Base-by-base conservation (phyloP, 2,113 vertebrate genomes). In the Nycticebus coucang region DNA sequence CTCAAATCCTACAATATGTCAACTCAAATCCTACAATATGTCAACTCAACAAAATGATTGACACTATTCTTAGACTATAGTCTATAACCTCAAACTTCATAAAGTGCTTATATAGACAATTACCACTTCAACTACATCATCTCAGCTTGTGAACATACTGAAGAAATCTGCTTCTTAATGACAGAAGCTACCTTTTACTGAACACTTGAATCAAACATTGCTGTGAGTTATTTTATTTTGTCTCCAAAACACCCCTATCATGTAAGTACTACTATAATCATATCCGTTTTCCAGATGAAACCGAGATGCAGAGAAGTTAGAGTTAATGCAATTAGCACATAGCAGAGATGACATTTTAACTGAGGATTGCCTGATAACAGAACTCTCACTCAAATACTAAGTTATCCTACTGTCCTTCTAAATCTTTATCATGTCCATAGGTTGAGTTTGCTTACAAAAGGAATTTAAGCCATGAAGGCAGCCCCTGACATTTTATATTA, bases 401-500 rank as follows among this genome's bases (percentile, higher is more conserved):
- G 62, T 19, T 62, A 62, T 41, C 22, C 22, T 59, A 21, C 72
- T 94, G 92, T 69, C 55, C 90, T 90, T 21, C 24, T 90, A 87
- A 94, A 69, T 83, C 64, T 89, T 87, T 91, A 87, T 84, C 30
- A 85, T 60, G n/a, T 21, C 80, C 37, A 19, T 62, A 95, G 15
- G 2, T 30, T 86, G 22, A 13, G 33, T 79, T 78, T 89, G 75
- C 75, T 95, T 68, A 57, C 9, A 83, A 90, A 96, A 91, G 35
- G 14, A 79, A n/a, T 22, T 37, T 53, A 30, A 89, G 14, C 45
- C 21, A 77, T 75, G 68, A 93, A 84, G 93, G 68, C 21, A 87
- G 71, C 14, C 64, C 90, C 66, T 90, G 77, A 94, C 60, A 83
- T 90, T 83, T 94, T 87, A 84, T 30, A 88, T 45, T 55, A 81